phyloP scores from a whole-genome alignment of 1,140 invertebrate species.

The Philotrypesis tridentata region DNA sequence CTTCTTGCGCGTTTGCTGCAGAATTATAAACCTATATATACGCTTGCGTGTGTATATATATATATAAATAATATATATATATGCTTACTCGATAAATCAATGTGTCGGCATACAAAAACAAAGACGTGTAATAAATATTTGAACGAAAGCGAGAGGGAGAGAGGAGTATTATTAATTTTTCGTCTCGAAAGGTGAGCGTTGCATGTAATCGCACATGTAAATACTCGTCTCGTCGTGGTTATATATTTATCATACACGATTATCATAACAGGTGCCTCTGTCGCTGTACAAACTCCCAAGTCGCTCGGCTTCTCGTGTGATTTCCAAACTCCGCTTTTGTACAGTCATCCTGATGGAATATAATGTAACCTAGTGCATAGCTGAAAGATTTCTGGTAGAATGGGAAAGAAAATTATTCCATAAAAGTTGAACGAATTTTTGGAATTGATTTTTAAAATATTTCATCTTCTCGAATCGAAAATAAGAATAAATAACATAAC shows the following conservation, averaged over 20 bases:
- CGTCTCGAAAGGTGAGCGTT: background rate
- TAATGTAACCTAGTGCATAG: too few relatives aligned
- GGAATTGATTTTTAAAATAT: too few relatives aligned
- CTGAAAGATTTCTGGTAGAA: too few relatives aligned
- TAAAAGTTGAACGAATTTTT: too few relatives aligned
- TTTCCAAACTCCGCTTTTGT: constrained; percentile 3
- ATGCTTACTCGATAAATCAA: background rate
- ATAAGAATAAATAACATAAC: too few relatives aligned
- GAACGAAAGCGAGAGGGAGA: background rate
- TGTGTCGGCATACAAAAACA: background rate
- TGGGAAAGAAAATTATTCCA: too few relatives aligned
- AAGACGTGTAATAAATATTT: constrained; percentile 2
- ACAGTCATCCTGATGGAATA: background rate
- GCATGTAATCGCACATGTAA: constrained; percentile 33
- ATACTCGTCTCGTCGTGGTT: background rate
- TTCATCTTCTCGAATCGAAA: too few relatives aligned
- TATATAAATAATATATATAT: too few relatives aligned
- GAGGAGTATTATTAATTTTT: constrained; percentile 5
- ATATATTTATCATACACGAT: constrained; percentile 20
- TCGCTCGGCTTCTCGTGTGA: background rate
- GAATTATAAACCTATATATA: too few relatives aligned
- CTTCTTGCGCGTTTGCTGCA: background rate
- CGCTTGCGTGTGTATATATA: too few relatives aligned
- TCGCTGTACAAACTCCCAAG: background rate
- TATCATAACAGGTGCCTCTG: background rate